Evolutionary conservation across 2,888 invertebrate species (phyloP).

Genomic region (Lasioglossum leucozonium): DNA sequence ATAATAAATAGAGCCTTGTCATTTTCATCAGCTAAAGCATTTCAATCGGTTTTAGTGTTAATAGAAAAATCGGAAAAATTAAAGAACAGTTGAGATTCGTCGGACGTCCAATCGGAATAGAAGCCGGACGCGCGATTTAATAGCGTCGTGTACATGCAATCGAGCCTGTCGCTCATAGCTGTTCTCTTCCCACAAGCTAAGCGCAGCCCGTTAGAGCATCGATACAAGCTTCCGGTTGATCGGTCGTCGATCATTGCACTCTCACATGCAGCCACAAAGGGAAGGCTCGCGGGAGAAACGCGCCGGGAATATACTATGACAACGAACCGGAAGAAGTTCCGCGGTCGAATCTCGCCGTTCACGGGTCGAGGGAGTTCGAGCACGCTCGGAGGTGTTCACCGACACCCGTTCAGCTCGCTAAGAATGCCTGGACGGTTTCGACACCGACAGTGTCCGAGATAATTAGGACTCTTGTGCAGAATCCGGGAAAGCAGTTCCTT

Average conservation of each 20-base stretch:
- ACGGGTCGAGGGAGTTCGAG: slow-evolving; percentile 30
- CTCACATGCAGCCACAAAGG: slow-evolving; percentile 45
- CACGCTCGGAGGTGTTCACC: background rate
- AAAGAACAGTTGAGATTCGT: background rate
- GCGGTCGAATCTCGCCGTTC: slow-evolving; percentile 58
- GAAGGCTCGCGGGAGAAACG: slow-evolving; percentile 61
- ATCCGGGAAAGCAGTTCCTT: background rate
- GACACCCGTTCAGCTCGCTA: too few species aligned
- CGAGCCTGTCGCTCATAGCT: background rate
- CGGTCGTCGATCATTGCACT: slow-evolving; percentile 54
- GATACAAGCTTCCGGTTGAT: slow-evolving; percentile 60
- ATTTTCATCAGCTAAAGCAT: too few species aligned
- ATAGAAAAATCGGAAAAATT: too few species aligned
- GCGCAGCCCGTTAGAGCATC: slow-evolving; percentile 32
- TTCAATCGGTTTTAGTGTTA: too few species aligned
- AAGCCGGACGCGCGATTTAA: background rate
- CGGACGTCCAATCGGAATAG: background rate
- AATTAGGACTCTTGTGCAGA: background rate
- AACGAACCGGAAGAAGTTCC: slow-evolving; percentile 79
- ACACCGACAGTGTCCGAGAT: background rate
- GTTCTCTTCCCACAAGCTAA: background rate
- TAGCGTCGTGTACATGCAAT: slow-evolving; percentile 2
- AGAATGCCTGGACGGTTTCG: background rate
- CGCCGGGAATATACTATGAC: slow-evolving; percentile 76
- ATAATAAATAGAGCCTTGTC: too few species aligned